These are phyloP conservation scores for Onychomys torridus DNA, from an alignment of 2,797 vertebrate genomes.

Conservation along the genomic window DNA sequence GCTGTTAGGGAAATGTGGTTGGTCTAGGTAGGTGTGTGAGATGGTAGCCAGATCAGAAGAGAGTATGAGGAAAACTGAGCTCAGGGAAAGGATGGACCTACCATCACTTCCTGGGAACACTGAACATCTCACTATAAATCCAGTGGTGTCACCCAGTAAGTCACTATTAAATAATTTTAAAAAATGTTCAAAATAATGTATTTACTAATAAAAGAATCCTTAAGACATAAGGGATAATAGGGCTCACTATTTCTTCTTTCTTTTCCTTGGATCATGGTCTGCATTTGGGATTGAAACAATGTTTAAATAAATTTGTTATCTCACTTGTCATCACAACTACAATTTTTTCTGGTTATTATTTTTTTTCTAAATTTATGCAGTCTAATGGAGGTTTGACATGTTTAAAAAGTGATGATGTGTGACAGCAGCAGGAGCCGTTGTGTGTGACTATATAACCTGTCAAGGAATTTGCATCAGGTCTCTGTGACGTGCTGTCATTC, in stretches of 20 bases:
- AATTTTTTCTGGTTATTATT: slow-evolving; percentile 51
- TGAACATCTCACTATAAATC: neutral
- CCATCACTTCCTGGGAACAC: neutral
- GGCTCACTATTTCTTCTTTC: neutral
- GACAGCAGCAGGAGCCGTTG: slow-evolving; percentile 83
- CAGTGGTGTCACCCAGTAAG: neutral
- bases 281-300: slow-evolving; percentile 43
- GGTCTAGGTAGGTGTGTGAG: neutral
- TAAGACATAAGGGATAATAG: neutral
- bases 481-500: slow-evolving; percentile 83
- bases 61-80: neutral
- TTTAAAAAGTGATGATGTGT: slow-evolving; percentile 66
- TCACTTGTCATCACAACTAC: slow-evolving; percentile 74
- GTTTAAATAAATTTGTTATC: slow-evolving; percentile 17
- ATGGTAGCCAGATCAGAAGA: neutral
- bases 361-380: neutral
- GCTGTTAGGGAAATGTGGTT: neutral
- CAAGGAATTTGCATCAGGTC: slow-evolving; percentile 74
- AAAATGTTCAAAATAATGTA: slow-evolving; percentile 24
- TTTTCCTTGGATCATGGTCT: neutral
- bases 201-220: slow-evolving; percentile 13
- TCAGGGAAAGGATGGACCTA: neutral
- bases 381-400: slow-evolving; percentile 54
- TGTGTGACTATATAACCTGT: slow-evolving; percentile 81
- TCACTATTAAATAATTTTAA: slow-evolving; percentile 46